Evolutionary conservation across 2,888 invertebrate species (phyloP), one percentile per base, ranked within the genome.

Genomic region (Antheraea yamamai): DNA sequence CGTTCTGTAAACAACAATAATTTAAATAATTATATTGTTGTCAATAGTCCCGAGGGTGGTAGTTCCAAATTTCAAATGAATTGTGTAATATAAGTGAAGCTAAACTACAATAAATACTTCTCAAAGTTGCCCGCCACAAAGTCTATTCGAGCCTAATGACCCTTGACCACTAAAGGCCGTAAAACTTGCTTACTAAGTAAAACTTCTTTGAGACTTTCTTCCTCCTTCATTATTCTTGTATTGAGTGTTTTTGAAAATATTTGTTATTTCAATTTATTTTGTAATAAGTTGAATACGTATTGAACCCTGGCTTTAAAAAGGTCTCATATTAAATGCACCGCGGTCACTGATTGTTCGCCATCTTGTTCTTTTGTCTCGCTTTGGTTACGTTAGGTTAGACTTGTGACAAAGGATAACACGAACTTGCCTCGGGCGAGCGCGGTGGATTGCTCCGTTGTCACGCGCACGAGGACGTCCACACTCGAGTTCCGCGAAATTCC

Each of bases 111-210:
- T 39, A 39, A 18, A 70, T 39, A 39, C 30, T 68, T 68, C 30
- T 35, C 10, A 70, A 66, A 70, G 70, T 39, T 70, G 10, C 39
- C 20, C 35, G 39, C 70, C 70, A 39, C 70, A 39, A 70, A 70
- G 39, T 70, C 70, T 70, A 39, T n/a, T 70, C 20, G 39, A 20
- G 39, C 70, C 39, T 70, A 70, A 70, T 39, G 70, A 39, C n/a
- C 70, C 70, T 39, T 39, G 10, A 8, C 68, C 70, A n/a, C 70
- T 70, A 70, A 39, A 39, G 3, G 39, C 39, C 20, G 39, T 39
- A 39, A 70, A 70, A 70, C 70, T 20, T 12, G 18, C 35, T 4
- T 35, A 35, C n/a, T 70, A 39, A 70, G 30, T 39, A 35, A 20
- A 70, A 39, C n/a, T 70, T 68, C 64, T 16, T 64, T 68, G 68